Base-by-base conservation (phyloP, 2,113 vertebrate species). In the Ursus arctos region DNA sequence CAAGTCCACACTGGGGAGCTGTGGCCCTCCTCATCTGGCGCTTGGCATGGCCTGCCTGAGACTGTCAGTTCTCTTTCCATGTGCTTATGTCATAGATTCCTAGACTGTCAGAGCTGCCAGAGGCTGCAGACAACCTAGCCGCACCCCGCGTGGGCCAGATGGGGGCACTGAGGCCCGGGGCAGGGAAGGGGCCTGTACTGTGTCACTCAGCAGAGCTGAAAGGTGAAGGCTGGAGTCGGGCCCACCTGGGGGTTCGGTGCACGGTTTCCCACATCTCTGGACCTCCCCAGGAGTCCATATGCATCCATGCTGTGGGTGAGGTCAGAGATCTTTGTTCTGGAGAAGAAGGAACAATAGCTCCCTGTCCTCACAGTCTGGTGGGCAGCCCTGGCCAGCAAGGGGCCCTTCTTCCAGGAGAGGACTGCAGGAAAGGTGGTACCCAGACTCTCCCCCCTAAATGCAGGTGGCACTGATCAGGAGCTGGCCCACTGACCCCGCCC, bases 21-120 rank as follows among this genome's bases (percentile, higher is more conserved):
- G 31, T 15, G 47, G 22, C 22, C 2, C 19, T 88, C 77, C 36
- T 59, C 59, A 85, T 77, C 65, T 81, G 87, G 33, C 24, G 24
- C 59, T 36, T 80, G 31, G 49, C 40, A 51, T 51, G 57, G 63
- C 28, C 51, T 80, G 33, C 40, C 77, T 24, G n/a, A 33, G n/a
- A 93, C 59, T 2, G 14, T 91, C 49, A 91, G 55, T 59, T 92
- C 72, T 94, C 59, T 21, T 86, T n/a, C 80, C 16, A 59, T 51
- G 16, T 71, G 81, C 55, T 96, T 88, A 81, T 65, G 82, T 82
- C 89, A 82, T 36, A 43, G 91, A 76, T 69, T 96, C 76, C n/a
- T 67, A 74, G 69, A 40, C 80, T 9, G 13, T 14, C 33, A 77
- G 80, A 67, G 65, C 53, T 36, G 61, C 61, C 55, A 92, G 22